Evolutionary conservation across 1,140 invertebrate species (phyloP), one percentile per base, ranked within the genome.

Genomic region (Brachionus plicatilis): DNA sequence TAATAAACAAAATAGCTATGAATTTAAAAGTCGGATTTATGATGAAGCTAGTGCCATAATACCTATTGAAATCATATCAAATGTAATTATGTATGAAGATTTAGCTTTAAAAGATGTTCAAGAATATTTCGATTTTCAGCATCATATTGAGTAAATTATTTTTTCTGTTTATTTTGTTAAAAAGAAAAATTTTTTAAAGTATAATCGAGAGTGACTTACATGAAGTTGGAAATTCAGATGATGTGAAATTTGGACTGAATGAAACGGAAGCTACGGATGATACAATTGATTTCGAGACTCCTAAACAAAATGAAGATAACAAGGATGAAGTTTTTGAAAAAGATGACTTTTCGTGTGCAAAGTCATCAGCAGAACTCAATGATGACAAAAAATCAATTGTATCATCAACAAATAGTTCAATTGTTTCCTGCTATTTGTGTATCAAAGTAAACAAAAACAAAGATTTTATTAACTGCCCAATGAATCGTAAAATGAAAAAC

Each of bases 31-130:
- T 65, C 56, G 79, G 4, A 68, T 82, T 45, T 65, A 60, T 60
- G 79, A 82, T 37, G 79, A 82, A 47, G 65, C 79, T 14, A 82
- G 79, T 65, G 79, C 65, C 7, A 82, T 82, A 27, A 82, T 82
- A 47, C 79, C 79, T 7, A 65, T 82, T 43, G 79, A 82, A 47
- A 65, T 82, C 20, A 82, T 82, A 65, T 82, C 79, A 47, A 82
- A 82, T 82, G 79, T 82, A 60, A 82, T 82, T 4, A 82, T 82
- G 79, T 82, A 82, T 37, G 79, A 82, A 65, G 79, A 82, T 68
- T 68, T 82, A n/a, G 65, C 53, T n/a, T 68, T 82, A 43, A 82
- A 82, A 82, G 79, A 82, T 47, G 79, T 82, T 7, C 65, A 68
- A 60, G 79, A 82, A 17, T 82, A 82, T 82, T 82, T 82, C 17